A percentile compares a stretch with the other conserved stretches of the same genome.
phyloP scores from a whole-genome alignment of 2,113 vertebrate species.

The Tetrax tetrax region DNA sequence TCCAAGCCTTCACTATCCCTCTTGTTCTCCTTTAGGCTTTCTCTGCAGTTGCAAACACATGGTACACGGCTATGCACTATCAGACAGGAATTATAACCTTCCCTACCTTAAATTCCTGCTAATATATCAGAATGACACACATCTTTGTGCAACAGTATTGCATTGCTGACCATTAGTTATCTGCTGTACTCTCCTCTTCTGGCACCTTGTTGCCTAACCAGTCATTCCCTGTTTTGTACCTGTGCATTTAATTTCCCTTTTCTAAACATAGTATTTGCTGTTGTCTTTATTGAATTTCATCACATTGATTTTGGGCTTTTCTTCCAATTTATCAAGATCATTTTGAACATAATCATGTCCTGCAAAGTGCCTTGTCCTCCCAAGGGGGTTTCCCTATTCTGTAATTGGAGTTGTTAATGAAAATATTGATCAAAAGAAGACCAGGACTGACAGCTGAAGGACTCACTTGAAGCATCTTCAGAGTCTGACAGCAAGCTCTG shows the following conservation, averaged over 20 bases:
- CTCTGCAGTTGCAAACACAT: neutral
- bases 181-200: neutral
- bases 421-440: constrained; percentile 28
- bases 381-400: neutral
- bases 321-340: constrained; percentile 16
- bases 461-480: neutral
- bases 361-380: constrained; percentile 7
- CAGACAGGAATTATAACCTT: neutral
- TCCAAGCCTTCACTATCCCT: neutral
- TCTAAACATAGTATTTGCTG: neutral
- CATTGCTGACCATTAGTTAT: neutral
- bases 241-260: neutral
- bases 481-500: neutral
- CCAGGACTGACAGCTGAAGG: neutral
- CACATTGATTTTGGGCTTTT: constrained; percentile 25
- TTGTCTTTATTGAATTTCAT: constrained; percentile 28
- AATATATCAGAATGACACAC: neutral
- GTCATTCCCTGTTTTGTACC: neutral
- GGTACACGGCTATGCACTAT: neutral
- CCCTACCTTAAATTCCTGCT: neutral
- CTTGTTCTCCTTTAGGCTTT: neutral
- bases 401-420: constrained; percentile 38
- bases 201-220: neutral
- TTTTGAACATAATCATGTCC: constrained; percentile 30
- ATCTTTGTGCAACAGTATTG: neutral